A percentile compares a stretch with the other conserved stretches of the same genome.
phyloP scores from a whole-genome alignment of 2,797 vertebrate species.

The Poecilia velifera region DNA sequence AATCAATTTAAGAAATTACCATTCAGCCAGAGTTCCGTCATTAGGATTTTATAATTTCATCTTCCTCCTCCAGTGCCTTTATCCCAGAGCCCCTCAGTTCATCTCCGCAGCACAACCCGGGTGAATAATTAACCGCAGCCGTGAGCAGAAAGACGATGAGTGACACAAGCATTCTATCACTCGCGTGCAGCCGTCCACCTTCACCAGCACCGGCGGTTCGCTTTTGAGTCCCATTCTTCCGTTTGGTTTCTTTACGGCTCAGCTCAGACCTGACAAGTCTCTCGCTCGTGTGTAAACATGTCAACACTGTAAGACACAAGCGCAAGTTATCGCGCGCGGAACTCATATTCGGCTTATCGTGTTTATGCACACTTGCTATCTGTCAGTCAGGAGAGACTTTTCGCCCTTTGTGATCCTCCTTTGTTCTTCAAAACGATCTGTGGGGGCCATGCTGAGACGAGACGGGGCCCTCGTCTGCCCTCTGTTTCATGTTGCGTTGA shows the following conservation, averaged over 20 bases:
- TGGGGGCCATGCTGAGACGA: constrained; percentile 10
- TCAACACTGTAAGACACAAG: constrained; percentile 18
- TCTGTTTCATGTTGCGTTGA: constrained; percentile 27
- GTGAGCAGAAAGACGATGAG: constrained; percentile 78
- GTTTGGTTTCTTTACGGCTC: constrained; percentile 22
- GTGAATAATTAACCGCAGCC: constrained; percentile 79
- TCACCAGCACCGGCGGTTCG: constrained; percentile 13
- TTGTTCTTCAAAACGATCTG: constrained; percentile 18
- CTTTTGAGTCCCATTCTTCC: constrained; percentile 42
- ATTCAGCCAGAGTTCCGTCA: constrained; percentile 79
- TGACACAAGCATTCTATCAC: constrained; percentile 60
- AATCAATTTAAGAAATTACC: constrained; percentile 83
- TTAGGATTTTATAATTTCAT: constrained; percentile 84
- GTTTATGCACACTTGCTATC: constrained; percentile 33
- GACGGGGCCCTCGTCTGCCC: constrained; percentile 31
- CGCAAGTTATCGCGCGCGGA: neutral
- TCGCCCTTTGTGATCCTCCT: constrained; percentile 24
- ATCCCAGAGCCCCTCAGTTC: constrained; percentile 76
- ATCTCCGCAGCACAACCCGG: constrained; percentile 76
- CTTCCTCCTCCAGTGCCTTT: constrained; percentile 79
- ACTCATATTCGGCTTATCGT: constrained; percentile 8
- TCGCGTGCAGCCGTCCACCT: constrained; percentile 59
- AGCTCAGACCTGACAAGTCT: constrained; percentile 50
- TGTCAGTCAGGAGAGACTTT: constrained; percentile 25
- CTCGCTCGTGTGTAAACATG: constrained; percentile 26